Base-by-base conservation (phyloP, 23 tunicate species). In the Trididemnum miniatum region DNA sequence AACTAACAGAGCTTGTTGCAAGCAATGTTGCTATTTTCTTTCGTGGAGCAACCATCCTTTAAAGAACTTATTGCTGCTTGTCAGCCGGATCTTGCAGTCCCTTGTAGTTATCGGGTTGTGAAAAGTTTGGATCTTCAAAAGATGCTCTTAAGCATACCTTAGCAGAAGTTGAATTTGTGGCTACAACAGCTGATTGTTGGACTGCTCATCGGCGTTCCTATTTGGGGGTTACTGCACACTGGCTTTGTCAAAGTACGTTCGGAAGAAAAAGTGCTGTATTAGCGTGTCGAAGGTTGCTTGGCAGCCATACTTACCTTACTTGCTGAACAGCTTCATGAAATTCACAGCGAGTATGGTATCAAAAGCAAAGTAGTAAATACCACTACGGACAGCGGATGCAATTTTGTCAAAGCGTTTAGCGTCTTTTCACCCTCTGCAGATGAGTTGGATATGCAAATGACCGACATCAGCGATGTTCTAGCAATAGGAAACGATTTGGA, bases 51-150 rank as follows among this genome's bases (percentile, higher is more conserved):
- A 44, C 54, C 54, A 44, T 44, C 54, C 54, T 44, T 44, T 15
- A 44, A 44, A 44, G 54, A 44, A 44, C 54, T 44, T 44, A 44
- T 44, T 44, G 54, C 54, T 44, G 54, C 54, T 44, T 44, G 12
- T 44, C 54, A 44, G 54, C 54, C 54, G 54, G 54, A 44, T 44
- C 54, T 44, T 44, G 54, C 54, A 44, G 54, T 44, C 54, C 54
- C 54, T 44, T 44, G 12, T 44, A 9, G 54, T 44, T 44, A 44
- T 44, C 54, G 54, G 54, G 54, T 44, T 44, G 54, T 44, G 54
- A 44, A 44, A 44, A 44, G 54, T 44, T 44, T 44, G 54, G 54
- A 44, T 44, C 54, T 44, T 44, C 54, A 44, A 44, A 44, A 44
- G 54, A 44, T 44, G 54, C 54, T 44, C 54, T 44, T 44, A 44